phyloP scores from a whole-genome alignment of 2,888 invertebrate genomes.

The Amblyteles armatorius region DNA sequence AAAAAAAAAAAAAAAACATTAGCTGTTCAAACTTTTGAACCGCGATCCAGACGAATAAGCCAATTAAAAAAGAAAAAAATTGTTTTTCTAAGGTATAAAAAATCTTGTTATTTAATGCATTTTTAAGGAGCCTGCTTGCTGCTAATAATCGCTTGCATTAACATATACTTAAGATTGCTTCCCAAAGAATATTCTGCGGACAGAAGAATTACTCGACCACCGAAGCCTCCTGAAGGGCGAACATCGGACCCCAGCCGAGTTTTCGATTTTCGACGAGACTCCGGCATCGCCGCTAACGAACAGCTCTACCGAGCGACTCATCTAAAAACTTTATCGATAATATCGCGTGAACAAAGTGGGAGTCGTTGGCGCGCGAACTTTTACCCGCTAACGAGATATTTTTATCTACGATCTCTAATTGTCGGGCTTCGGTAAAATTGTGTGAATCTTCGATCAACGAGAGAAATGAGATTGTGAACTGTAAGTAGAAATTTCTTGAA shows the following conservation, averaged over 20 bases:
- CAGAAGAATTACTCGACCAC: not conserved
- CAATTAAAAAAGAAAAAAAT: not conserved
- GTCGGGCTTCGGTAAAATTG: conserved; percentile 37
- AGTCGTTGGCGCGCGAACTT: conserved; percentile 13
- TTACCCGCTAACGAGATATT: conserved; percentile 60
- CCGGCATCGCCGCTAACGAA: conserved; percentile 7
- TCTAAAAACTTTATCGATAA: conserved; percentile 40
- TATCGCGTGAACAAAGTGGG: conserved; percentile 29
- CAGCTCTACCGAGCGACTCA: not conserved
- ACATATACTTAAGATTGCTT: not conserved
- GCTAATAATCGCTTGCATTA: not conserved
- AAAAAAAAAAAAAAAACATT: not conserved
- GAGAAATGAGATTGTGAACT: conserved; percentile 12
- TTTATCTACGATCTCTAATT: conserved; percentile 58
- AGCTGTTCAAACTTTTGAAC: not conserved
- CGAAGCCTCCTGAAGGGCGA: not conserved
- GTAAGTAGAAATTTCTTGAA: conserved; percentile 24
- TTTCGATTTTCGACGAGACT: conserved; percentile 10
- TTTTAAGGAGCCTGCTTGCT: not conserved
- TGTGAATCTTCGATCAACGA: conserved; percentile 47
- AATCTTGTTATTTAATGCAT: not conserved
- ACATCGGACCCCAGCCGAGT: not conserved
- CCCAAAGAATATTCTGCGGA: not conserved
- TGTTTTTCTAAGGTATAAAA: not conserved
- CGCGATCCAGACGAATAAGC: not conserved